phyloP scores from a whole-genome alignment of 2,113 vertebrate genomes.

The Vicugna pacos region DNA sequence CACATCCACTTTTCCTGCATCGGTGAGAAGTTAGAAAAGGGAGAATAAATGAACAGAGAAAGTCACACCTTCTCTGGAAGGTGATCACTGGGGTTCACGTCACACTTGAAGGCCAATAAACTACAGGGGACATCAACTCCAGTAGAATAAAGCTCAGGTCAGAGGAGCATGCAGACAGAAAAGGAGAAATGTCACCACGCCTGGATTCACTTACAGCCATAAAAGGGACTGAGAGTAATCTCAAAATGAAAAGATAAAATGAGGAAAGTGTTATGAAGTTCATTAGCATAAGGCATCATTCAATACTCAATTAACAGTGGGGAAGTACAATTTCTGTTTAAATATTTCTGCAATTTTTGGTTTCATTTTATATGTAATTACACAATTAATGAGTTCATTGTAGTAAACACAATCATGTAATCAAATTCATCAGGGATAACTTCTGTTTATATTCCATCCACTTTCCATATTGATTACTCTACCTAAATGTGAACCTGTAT shows the following conservation, averaged over 20 bases:
- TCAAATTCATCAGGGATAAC: background rate
- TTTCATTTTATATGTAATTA: background rate
- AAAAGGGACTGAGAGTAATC: background rate
- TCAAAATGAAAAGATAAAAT: background rate
- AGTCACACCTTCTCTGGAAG: background rate
- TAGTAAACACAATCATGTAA: background rate
- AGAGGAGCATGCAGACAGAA: background rate
- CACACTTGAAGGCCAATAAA: background rate
- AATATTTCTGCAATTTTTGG: background rate
- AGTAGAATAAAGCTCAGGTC: background rate
- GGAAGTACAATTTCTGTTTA: background rate
- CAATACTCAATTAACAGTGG: background rate
- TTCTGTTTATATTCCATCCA: background rate
- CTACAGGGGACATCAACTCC: background rate
- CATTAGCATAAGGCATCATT: background rate
- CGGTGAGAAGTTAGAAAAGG: background rate
- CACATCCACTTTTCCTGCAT: no score
- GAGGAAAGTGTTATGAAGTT: background rate
- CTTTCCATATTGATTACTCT: background rate
- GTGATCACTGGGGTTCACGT: background rate
- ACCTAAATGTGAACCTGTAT: background rate
- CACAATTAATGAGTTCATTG: background rate
- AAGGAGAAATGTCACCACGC: fast-evolving
- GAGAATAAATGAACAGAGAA: background rate
- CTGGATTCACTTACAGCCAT: background rate